Evolutionary conservation across 30 jellyfish, hydroid and myxozoan genomes (phyloP).

Genomic region (Pseudorhiza aurosa): DNA sequence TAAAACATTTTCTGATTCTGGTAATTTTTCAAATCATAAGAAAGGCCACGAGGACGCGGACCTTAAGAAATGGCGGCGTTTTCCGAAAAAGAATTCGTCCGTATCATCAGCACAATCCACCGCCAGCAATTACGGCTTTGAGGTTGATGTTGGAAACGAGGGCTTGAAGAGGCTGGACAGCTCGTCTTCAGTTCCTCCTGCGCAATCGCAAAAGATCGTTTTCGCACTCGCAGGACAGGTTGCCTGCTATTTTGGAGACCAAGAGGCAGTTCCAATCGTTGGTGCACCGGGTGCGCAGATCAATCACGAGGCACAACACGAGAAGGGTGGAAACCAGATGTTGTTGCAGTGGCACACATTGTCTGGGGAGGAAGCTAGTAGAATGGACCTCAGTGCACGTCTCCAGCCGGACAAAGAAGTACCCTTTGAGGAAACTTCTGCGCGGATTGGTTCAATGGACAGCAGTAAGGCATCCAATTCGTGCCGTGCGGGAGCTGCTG

Average conservation of each 20-base stretch:
- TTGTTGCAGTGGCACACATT: no score
- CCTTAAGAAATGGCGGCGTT: not conserved
- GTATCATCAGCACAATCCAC: not conserved
- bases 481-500: no score
- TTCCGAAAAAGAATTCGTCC: not conserved
- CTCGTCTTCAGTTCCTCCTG: not conserved
- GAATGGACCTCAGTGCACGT: no score
- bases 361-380: no score
- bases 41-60: conserved; percentile 35
- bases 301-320: no score
- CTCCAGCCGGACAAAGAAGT: no score
- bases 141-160: not conserved
- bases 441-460: no score
- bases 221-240: conserved; percentile 4
- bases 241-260: not conserved
- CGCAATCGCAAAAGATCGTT: not conserved
- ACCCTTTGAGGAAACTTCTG: no score
- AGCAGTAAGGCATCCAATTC: no score
- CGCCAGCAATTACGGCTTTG: not conserved
- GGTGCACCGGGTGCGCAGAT: no score
- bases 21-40: conserved; percentile 68
- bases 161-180: not conserved
- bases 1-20: conserved; percentile 54
- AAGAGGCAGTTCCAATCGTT: not conserved
- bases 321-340: no score